These are phyloP conservation scores for Drosophila anomelani DNA, from an alignment of 2,888 invertebrate species.

Conservation along the genomic window DNA sequence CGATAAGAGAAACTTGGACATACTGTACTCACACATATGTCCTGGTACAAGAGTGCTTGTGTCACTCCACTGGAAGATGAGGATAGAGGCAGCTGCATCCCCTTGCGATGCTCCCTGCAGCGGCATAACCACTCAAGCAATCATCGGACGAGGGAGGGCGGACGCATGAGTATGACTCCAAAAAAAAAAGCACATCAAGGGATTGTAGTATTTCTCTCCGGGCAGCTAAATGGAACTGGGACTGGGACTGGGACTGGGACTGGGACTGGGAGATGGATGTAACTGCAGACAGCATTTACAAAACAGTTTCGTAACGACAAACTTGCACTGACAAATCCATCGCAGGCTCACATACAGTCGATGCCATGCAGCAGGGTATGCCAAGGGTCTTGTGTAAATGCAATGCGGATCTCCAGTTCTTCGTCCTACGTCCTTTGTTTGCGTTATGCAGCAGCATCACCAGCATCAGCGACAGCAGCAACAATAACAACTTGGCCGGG, in stretches of 20 bases:
- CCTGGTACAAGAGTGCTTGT: not conserved
- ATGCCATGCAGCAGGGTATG: constrained; percentile 6
- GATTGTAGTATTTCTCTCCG: not conserved
- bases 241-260: not conserved
- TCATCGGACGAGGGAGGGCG: not conserved
- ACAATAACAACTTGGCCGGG: constrained; percentile 12
- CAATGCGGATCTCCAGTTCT: not conserved
- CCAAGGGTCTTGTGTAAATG: not conserved
- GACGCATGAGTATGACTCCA: not conserved
- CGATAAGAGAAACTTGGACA: not conserved
- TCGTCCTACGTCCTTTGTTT: constrained; percentile 22
- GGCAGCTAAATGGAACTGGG: not conserved
- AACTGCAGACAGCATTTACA: constrained; percentile 15
- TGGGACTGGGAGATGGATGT: not conserved
- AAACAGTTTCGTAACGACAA: constrained; percentile 15
- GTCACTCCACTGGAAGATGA: not conserved
- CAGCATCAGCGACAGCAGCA: constrained; percentile 2
- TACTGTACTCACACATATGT: not conserved
- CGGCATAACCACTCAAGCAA: constrained; percentile 11
- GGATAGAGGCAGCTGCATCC: not conserved
- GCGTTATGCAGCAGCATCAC: constrained; percentile 12
- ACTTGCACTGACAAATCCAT: constrained; percentile 18
- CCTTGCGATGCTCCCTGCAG: not conserved
- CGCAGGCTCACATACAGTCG: constrained; percentile 2
- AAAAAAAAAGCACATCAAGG: not conserved